Percentiles rank a stretch among this genome's conserved stretches.
Evolutionary conservation across 2,113 vertebrate species (phyloP).

Genomic region (Mandrillus leucophaeus): DNA sequence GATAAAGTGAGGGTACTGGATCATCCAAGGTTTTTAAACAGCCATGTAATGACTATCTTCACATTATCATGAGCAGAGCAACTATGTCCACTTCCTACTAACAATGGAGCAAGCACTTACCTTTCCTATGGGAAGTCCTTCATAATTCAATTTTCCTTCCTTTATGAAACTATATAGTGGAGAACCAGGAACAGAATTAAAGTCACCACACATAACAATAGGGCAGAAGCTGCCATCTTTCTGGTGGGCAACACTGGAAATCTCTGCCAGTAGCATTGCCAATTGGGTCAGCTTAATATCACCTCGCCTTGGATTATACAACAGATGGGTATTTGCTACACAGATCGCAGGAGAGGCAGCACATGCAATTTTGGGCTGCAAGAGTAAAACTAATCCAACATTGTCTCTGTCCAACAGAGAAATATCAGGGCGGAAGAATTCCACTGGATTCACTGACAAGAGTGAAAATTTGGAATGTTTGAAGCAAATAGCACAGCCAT

Average conservation of each 20-base stretch:
- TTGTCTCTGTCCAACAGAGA: constrained; percentile 95
- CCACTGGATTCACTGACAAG: constrained; percentile 90
- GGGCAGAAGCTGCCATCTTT: constrained; percentile 88
- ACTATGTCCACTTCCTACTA: neutral
- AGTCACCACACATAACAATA: constrained; percentile 94
- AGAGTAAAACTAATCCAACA: constrained; percentile 92
- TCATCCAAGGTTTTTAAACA: neutral
- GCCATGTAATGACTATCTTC: neutral
- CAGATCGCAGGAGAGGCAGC: constrained; percentile 82
- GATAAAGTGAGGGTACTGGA: neutral
- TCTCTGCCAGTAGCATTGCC: constrained; percentile 96
- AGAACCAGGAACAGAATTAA: constrained; percentile 95
- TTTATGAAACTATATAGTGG: constrained; percentile 94
- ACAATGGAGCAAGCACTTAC: constrained; percentile 80
- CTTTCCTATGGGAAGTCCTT: constrained; percentile 90
- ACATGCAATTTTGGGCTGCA: constrained; percentile 84
- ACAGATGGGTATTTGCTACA: constrained; percentile 95
- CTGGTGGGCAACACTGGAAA: constrained; percentile 85
- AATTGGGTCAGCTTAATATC: constrained; percentile 97
- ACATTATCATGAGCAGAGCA: neutral
- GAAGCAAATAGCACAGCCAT: constrained; percentile 95
- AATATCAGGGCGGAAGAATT: constrained; percentile 91
- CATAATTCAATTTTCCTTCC: constrained; percentile 91
- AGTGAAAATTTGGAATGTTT: constrained; percentile 92
- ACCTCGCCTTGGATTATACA: constrained; percentile 96